A percentile compares a stretch with the other conserved stretches of the same genome.
These are phyloP conservation scores for Ostrea edulis DNA, from an alignment of 1,140 invertebrate genomes.

Conservation along the genomic window DNA sequence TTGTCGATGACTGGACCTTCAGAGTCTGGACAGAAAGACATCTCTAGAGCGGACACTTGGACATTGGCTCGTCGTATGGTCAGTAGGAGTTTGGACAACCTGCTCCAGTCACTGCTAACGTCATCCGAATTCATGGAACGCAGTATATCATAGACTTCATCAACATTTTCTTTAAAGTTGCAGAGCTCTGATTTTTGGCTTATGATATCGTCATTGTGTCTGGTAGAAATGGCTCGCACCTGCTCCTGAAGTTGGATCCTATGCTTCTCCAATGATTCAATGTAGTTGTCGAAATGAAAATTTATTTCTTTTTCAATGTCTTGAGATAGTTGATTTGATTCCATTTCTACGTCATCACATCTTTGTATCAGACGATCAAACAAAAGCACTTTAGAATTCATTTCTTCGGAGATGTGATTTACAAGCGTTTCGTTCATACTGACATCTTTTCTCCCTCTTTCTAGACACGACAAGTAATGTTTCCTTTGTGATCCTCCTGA, in stretches of 20 bases:
- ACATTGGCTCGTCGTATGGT: not conserved
- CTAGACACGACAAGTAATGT: not conserved
- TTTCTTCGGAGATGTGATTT: slow-evolving; percentile 8
- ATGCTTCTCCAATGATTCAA: not conserved
- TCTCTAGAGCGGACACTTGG: not conserved
- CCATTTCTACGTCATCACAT: not conserved
- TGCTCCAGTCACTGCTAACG: not conserved
- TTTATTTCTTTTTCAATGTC: slow-evolving; percentile 1
- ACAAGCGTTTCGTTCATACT: not conserved
- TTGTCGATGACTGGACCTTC: slow-evolving; percentile 2
- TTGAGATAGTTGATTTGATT: not conserved
- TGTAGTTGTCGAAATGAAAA: slow-evolving; percentile 17
- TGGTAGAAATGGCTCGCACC: not conserved
- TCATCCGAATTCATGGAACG: not conserved
- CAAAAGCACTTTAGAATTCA: not conserved
- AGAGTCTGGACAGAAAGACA: not conserved
- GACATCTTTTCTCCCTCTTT: not conserved
- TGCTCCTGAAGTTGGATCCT: not conserved
- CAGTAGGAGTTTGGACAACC: not conserved
- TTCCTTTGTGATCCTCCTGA: not conserved
- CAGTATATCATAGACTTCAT: not conserved
- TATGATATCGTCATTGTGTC: not conserved
- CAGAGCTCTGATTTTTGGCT: not conserved
- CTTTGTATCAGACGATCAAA: slow-evolving; percentile 8
- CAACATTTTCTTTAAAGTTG: not conserved